Conservation (phyloP, 2,797 vertebrate genomes). For the Peromyscus melanophrys region DNA sequence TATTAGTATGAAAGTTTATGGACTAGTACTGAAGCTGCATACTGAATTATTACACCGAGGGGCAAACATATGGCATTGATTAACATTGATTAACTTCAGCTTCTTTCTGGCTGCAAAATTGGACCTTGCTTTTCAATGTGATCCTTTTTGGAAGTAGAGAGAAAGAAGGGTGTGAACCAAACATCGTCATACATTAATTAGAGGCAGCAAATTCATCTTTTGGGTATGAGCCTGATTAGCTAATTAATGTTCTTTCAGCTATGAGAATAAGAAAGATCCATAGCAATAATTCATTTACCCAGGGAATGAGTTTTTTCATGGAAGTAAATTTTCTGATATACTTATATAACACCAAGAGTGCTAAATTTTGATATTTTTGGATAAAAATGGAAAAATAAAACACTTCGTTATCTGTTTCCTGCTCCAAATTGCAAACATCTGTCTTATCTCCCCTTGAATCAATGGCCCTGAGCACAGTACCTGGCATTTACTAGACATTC, state of each 20-base stretch:
- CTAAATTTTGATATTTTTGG: constrained; percentile 12
- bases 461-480: neutral
- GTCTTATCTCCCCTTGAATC: constrained; percentile 40
- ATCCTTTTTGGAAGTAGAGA: constrained; percentile 24
- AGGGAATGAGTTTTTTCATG: neutral
- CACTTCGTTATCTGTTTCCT: constrained; percentile 14
- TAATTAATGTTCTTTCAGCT: constrained; percentile 47
- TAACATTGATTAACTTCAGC: neutral
- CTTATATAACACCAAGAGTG: neutral
- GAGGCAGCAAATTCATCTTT: constrained; percentile 15
- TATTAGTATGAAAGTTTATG: neutral
- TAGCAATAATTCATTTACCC: neutral
- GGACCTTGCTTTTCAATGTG: neutral
- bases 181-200: constrained; percentile 1
- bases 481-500: neutral
- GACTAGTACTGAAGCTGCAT: neutral
- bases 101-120: constrained; percentile 61
- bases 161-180: constrained; percentile 54
- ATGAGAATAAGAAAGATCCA: constrained; percentile 43
- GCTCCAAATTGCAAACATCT: neutral
- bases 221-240: neutral
- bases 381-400: constrained; percentile 62
- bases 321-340: constrained; percentile 48
- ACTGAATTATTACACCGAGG: neutral
- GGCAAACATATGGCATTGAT: constrained; percentile 20